Evolutionary conservation across 1,140 invertebrate species (phyloP), one percentile per base, ranked within the genome.

Genomic region (Colletes gigas): DNA sequence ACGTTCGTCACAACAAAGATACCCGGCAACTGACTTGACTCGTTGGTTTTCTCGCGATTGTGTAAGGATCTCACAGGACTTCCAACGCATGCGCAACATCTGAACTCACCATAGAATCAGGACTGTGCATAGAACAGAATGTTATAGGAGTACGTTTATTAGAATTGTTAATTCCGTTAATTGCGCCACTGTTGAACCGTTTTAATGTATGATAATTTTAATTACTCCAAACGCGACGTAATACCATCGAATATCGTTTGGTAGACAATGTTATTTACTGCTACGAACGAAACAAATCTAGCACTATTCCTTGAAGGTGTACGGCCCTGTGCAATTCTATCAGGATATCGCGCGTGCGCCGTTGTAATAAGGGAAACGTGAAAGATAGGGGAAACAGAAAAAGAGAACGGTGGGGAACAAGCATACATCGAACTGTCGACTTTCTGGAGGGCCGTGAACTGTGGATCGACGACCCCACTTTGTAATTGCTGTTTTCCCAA

Each of bases 361-460:
- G 65, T 71, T 77, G 60, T 73, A 71, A 72, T 52, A 62, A 71
- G 63, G 69, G 69, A 44, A 41, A 50, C 47, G 70, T 74, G 50
- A 70, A 68, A 67, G 76, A 71, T 67, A 80, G 70, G 17, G 52
- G 79, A 69, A 50, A 54, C 21, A 75, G 76, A 50, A 59, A 71
- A 69, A 79, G 44, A 39, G 50, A 68, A 60, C 72, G 59, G 65
- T 82, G 66, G 83, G 62, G 68, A 67, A 44, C 44, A 15, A 54
- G 52, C 63, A 63, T 41, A 47, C 82, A 84, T 82, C 72, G 83
- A 84, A 78, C 85, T 82, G 75, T 74, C 62, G 74, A 50, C 63
- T 84, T 80, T 74, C 62, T 50, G 50, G 57, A 78, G 68, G 76
- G 82, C 76, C 67, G 87, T 87, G 82, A 85, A 85, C 79, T 69